These are phyloP conservation scores for Coelinius sp. DNA, from an alignment of 2,888 invertebrate species.

Conservation along the genomic window DNA sequence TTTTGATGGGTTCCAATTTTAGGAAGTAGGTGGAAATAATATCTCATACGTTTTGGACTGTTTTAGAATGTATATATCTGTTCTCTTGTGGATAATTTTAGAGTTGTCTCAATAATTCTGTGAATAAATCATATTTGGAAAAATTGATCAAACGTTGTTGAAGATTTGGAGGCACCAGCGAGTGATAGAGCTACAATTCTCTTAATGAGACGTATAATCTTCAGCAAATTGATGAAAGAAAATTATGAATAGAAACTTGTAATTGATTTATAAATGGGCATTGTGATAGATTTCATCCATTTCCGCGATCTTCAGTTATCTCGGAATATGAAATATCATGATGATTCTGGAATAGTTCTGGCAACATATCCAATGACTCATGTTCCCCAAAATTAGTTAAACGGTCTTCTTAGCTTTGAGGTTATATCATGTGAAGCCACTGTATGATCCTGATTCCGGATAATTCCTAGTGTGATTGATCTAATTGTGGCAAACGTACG, in stretches of 20 bases:
- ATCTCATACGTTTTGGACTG: background rate
- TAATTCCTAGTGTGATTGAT: background rate
- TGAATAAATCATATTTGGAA: background rate
- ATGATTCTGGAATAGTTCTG: background rate
- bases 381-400: background rate
- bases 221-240: too few relatives aligned
- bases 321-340: background rate
- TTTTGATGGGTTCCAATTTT: background rate
- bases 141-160: background rate
- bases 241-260: too few relatives aligned
- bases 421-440: background rate
- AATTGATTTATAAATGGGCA: background rate
- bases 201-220: too few relatives aligned
- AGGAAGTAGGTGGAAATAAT: too few relatives aligned
- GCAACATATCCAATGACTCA: background rate
- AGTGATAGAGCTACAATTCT: too few relatives aligned
- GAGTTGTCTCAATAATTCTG: background rate
- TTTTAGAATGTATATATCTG: background rate
- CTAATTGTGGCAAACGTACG: background rate
- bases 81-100: background rate
- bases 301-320: background rate
- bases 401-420: background rate
- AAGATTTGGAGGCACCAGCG: too few relatives aligned
- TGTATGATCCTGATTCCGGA: background rate
- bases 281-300: background rate